Evolutionary conservation across 2,797 vertebrate genomes (phyloP).

Genomic region (Hapalemur alaotrensis): DNA sequence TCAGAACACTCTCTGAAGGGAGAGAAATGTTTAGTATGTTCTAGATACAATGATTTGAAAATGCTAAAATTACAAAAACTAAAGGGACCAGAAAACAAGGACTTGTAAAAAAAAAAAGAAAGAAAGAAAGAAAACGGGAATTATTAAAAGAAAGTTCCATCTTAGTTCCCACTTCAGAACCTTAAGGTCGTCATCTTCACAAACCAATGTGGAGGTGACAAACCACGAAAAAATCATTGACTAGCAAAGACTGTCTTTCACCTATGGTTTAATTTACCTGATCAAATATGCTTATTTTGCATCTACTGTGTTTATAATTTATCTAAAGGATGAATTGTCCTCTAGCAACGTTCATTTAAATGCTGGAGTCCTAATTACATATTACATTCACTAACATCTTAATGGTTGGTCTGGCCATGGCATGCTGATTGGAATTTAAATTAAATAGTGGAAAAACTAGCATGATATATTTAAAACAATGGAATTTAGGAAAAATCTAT

Average conservation of each 20-base stretch:
- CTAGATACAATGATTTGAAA: not conserved
- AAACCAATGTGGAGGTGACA: fast-evolving
- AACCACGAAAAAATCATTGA: too few species aligned
- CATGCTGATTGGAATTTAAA: not conserved
- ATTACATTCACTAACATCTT: not conserved
- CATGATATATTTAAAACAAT: not conserved
- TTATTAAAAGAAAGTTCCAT: not conserved
- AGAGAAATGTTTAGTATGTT: not conserved
- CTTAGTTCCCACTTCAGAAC: not conserved
- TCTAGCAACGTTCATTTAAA: not conserved
- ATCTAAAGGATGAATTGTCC: not conserved
- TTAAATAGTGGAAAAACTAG: not conserved
- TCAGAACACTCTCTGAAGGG: not conserved
- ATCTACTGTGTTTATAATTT: not conserved
- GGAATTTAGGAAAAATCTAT: not conserved
- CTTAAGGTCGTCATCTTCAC: not conserved
- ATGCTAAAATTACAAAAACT: not conserved
- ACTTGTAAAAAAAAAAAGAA: not conserved
- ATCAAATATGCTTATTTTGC: not conserved
- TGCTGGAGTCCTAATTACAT: not conserved
- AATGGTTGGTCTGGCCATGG: not conserved
- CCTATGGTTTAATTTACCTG: not conserved
- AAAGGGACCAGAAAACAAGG: not conserved
- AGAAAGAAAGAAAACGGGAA: not conserved
- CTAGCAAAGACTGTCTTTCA: not conserved